Evolutionary conservation across 2,888 invertebrate genomes (phyloP), one percentile per base, ranked within the genome.

Genomic region (Parnassius smintheus): DNA sequence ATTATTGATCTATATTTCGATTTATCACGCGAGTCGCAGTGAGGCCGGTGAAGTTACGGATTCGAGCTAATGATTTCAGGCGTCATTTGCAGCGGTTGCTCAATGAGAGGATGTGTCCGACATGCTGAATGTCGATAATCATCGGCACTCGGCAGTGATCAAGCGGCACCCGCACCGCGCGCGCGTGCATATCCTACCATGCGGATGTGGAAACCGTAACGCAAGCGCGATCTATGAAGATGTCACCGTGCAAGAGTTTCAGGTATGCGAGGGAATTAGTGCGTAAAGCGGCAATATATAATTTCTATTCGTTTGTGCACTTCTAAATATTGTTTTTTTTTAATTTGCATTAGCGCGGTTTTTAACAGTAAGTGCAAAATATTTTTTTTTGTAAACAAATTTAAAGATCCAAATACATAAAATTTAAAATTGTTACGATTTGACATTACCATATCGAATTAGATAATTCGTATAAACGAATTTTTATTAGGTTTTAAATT

Each of bases 71-170:
- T 51, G 25, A 9, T 25, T 22, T 25, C 51, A 13, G 52, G 52
- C 72, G 72, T 74, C 77, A 75, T 77, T 70, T 68, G 68, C 65
- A 66, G 67, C 61, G 63, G 71, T 79, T 78, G 73, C 76, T 77
- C 76, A 82, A 82, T 79, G 80, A 74, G 68, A 80, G 82, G 82
- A 81, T 77, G 75, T 68, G 66, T 64, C 66, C 66, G 64, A 66
- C 69, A 65, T 66, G 70, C 66, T 60, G 66, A 73, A 65, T 66
- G 70, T 66, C 60, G 66, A 73, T 72, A 67, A 69, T 69, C 68
- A 68, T 67, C 60, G 66, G 69, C 73, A 75, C 68, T 67, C 60
- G 66, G 69, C 73, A 75, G 75, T 73, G 66, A 68, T 68, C 69
- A 64, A 60, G 56, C 67, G 67, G 67, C 73, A 44, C 63, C 65